Evolutionary conservation across 2,113 vertebrate species (phyloP), one percentile per base, ranked within the genome.

Genomic region (Aegypius monachus): DNA sequence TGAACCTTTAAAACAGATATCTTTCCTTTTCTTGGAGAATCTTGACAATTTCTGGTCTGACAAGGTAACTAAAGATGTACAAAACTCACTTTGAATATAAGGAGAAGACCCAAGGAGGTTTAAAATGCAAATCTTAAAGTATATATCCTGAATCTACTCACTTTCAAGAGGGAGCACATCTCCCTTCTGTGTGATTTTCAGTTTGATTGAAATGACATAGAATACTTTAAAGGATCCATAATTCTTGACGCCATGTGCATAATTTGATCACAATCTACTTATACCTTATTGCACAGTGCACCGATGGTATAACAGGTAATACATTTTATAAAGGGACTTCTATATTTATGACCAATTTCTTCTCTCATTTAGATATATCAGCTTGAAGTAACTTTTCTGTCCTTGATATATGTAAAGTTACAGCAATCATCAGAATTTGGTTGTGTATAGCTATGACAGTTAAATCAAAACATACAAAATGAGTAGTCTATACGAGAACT

Each of bases 1-100:
- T 98, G 98, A 98, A 98, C 98, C 97, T 98, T 98, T 98, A 96
- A 97, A 98, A 97, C 95, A 88, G 94, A 75, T 97, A 93, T 91
- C 92, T 96, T 96, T 95, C 83, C 32, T 97, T 97, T 98, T 97
- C 95, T 95, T 34, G 0, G 90, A 92, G 73, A 96, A 97, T 94
- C 95, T 88, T 70, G 74, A 70, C 94, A 79, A 95, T 96, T 97
- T 96, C 95, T 98, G n/a, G 4, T 97, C 91, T 94, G 91, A 95
- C 62, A 90, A 83, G 83, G 90, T 95, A 96, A 95, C 95, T 73
- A 96, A 97, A 92, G 61, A 90, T 77, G 52, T 63, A 94, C 81
- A 87, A 79, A 55, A 68, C 70, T 95, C 80, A 70, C 66, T 87
- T 42, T 47, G 27, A 91, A 90, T 68, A 73, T 59, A 90, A 85